Evolutionary conservation across 2,113 vertebrate species (phyloP).

Genomic region (Felis chaus): DNA sequence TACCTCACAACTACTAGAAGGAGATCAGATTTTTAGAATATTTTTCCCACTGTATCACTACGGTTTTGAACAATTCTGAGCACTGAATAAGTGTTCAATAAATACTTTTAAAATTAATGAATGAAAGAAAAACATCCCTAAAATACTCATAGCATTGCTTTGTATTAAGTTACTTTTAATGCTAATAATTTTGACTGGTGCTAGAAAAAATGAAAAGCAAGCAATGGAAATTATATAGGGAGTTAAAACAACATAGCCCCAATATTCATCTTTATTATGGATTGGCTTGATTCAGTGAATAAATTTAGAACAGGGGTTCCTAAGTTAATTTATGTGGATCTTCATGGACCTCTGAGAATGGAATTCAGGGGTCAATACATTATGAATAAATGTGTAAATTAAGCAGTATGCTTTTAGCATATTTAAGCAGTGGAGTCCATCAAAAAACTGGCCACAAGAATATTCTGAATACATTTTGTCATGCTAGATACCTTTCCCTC

Average conservation of each 20-base stretch:
- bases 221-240: not conserved
- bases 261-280: not conserved
- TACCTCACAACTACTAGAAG: not conserved
- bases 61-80: not conserved
- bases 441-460: not conserved
- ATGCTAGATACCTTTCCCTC: too few relatives aligned
- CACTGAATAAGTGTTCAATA: not conserved
- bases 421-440: not conserved
- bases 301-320: not conserved
- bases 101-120: not conserved
- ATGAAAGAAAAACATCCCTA: not conserved
- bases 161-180: not conserved
- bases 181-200: not conserved
- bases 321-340: slow-evolving; percentile 1
- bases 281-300: not conserved
- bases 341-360: not conserved
- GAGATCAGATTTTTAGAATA: not conserved
- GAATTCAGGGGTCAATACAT: not conserved
- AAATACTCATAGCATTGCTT: not conserved
- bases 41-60: not conserved
- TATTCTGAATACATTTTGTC: not conserved
- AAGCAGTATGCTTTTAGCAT: not conserved
- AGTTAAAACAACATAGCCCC: not conserved
- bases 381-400: slow-evolving; percentile 7
- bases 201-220: not conserved